These are phyloP conservation scores for Synanthedon myopaeformis DNA, from an alignment of 2,888 invertebrate genomes.

Conservation along the genomic window DNA sequence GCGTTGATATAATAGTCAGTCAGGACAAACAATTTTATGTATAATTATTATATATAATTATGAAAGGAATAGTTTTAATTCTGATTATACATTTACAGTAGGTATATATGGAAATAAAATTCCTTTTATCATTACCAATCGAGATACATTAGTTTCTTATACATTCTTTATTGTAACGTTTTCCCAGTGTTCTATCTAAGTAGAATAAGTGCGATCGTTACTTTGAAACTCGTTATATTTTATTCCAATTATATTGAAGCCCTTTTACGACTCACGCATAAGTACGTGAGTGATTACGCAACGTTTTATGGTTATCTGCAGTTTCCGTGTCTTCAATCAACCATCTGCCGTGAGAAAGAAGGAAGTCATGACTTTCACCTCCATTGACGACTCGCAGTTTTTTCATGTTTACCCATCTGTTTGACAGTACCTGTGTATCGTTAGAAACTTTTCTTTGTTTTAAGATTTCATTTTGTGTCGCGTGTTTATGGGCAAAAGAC, in stretches of 20 bases:
- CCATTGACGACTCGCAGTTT: constrained; percentile 27
- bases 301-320: constrained; percentile 8
- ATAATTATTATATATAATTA: no score
- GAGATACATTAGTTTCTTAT: no score
- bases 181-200: no score
- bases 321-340: constrained; percentile 31
- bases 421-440: constrained; percentile 7
- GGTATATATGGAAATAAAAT: no score
- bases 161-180: no score
- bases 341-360: constrained; percentile 40
- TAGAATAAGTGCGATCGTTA: no score
- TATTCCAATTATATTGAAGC: neutral
- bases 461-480: neutral
- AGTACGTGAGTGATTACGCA: neutral
- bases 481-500: constrained; percentile 4
- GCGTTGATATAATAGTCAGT: no score
- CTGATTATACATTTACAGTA: no score
- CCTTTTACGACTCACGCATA: neutral
- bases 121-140: no score
- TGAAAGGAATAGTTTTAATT: no score
- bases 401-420: constrained; percentile 11
- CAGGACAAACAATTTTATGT: no score
- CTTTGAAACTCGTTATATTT: no score
- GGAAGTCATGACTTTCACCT: constrained; percentile 44
- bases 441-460: constrained; percentile 14